phyloP scores from a whole-genome alignment of 2,797 vertebrate species.

The Gephyroberyx darwinii region DNA sequence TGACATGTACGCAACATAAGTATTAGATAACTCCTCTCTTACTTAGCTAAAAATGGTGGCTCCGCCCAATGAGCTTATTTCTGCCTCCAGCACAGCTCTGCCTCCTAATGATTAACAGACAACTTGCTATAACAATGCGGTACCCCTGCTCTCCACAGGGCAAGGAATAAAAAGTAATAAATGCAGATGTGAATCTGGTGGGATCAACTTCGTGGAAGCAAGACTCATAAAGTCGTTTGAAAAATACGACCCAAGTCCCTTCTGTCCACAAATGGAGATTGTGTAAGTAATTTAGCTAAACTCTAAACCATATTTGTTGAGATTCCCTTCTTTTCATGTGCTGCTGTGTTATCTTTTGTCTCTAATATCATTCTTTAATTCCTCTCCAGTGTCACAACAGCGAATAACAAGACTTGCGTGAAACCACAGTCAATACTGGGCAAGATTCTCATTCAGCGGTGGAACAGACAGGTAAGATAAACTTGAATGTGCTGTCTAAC shows the following conservation, averaged over 20 bases:
- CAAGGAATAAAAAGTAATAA: neutral
- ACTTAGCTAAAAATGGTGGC: too few relatives aligned
- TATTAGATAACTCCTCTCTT: too few relatives aligned
- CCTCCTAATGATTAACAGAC: too few relatives aligned
- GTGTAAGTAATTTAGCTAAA: slow-evolving; percentile 16
- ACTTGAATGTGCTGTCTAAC: neutral
- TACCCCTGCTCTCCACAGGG: slow-evolving; percentile 2
- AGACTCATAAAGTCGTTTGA: neutral
- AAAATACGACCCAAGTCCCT: neutral
- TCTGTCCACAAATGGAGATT: slow-evolving; percentile 10
- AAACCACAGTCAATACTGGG: neutral
- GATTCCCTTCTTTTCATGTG: slow-evolving; percentile 14
- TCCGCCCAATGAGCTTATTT: too few relatives aligned
- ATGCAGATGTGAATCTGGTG: neutral
- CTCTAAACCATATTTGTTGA: neutral
- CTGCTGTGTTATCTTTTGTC: neutral
- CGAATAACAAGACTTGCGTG: neutral
- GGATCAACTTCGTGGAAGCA: slow-evolving; percentile 3
- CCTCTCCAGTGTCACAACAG: slow-evolving; percentile 4
- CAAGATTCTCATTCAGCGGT: neutral
- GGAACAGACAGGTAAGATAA: neutral
- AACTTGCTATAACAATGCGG: slow-evolving; percentile 1
- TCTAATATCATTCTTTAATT: neutral
- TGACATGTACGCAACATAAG: too few relatives aligned
- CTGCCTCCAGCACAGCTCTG: too few relatives aligned